Evolutionary conservation across 2,888 invertebrate genomes (phyloP), one percentile per base, ranked within the genome.

Genomic region (Hydraecia micacea): DNA sequence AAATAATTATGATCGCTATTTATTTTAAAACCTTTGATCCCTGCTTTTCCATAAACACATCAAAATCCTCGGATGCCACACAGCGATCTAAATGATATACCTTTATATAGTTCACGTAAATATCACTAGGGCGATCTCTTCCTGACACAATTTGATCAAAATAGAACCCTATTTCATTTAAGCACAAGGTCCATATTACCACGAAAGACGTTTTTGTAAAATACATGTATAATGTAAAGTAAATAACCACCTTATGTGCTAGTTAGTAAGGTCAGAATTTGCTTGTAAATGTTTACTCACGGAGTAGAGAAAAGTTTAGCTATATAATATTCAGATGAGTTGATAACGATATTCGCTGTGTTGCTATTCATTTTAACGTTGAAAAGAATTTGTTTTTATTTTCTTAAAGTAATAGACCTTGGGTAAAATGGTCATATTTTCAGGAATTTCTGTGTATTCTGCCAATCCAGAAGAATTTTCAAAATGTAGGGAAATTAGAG

Each of bases 101-200:
- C 75, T 75, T 25, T 81, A 91, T 83, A 70, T 91, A 84, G 92
- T 91, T 92, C 92, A 91, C 83, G 85, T 83, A 92, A 93, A 93
- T 92, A 92, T 89, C 91, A 93, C 87, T 90, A 81, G 91, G 91
- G 90, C 92, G 85, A 63, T 78, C 76, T 72, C 9, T 77, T 67
- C 55, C n/a, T 21, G 4, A 0, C 25, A 13, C 21, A 11, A 62
- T 42, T 67, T 75, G 36, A 60, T 39, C 55, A 25, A 87, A 75
- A 78, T 42, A 21, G 55, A 65, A 73, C 85, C 62, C 65, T 84
- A 85, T 52, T 13, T 28, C 0, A 7, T 25, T 15, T 0, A 0
- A 0, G 0, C 46, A 39, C 32, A 75, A 52, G 15, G 32, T 60
- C 32, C 13, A 39, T 60, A 39, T 25, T 85, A 7, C 36, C 7